Base-by-base conservation (phyloP, 2,113 vertebrate species). In the Raja brachyura region DNA sequence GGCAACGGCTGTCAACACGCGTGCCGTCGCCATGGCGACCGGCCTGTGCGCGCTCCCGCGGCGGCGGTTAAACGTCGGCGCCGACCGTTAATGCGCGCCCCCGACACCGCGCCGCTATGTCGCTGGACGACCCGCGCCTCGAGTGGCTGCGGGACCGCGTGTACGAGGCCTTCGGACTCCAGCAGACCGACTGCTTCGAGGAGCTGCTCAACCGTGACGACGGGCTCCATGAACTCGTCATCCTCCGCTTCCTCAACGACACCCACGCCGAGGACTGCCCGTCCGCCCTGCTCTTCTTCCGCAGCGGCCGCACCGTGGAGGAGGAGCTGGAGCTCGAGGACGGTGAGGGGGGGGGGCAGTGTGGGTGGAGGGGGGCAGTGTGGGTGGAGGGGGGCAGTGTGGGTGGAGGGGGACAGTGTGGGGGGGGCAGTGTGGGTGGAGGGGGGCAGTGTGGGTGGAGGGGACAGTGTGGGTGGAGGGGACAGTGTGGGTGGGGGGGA, bases 141-240 rank as follows among this genome's bases (percentile, higher is more conserved):
- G 96, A 95, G 94, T 99, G 98, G 98, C 94, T 98, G 68, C 95
- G 96, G 93, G 95, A 97, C 93, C 95, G 95, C 0, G 95, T 96
- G 0, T 96, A 95, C 33, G 66, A 93, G 0, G 94, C 94, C 4
- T 96, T 99, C 68, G 92, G 93, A 78, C 93, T 98, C 39, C 39
- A 48, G 39, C 1, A 48, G 39, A 48, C 95, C 0, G 86, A 73
- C 18, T 95, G 95, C 77, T 97, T 99, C 74, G 97, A 99, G 93
- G 97, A 98, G 56, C 96, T 99, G 73, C 95, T 99, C 66, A 95
- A 1, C 39, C 96, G 97, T 1, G 59, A 93, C 0, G 96, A 96
- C 10, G 97, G 97, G 81, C 96, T 96, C 90, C 96, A 94, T 0
- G 96, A 96, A 5, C 94, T 95, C 18, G 79, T 93, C 0, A 95